phyloP scores from a whole-genome alignment of 2,113 vertebrate genomes.

The Notechis scutatus region DNA sequence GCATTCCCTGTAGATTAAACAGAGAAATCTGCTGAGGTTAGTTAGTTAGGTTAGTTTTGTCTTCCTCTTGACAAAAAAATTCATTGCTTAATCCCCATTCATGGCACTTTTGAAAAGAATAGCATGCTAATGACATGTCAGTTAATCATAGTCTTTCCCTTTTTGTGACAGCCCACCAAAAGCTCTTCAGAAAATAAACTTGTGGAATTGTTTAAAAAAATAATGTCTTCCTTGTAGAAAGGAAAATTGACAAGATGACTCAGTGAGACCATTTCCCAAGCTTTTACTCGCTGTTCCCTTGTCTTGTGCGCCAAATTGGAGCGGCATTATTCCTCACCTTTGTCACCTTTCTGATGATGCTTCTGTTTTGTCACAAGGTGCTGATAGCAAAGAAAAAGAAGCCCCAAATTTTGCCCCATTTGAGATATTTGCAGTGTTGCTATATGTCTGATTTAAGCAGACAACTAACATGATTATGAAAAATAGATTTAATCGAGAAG shows the following conservation, averaged over 20 bases:
- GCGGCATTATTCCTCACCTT: slow-evolving; percentile 35
- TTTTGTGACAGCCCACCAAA: slow-evolving; percentile 45
- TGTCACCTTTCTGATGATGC: slow-evolving; percentile 42
- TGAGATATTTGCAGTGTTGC: background rate
- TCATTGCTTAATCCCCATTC: slow-evolving; percentile 57
- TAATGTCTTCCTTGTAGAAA: background rate
- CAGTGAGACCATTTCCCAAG: background rate
- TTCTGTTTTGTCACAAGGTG: slow-evolving; percentile 24
- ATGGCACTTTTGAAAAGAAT: slow-evolving; percentile 30
- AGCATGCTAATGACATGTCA: slow-evolving; percentile 55
- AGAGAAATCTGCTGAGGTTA: slow-evolving; percentile 41
- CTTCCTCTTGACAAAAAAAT: slow-evolving; percentile 21
- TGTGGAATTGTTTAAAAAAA: slow-evolving; percentile 32
- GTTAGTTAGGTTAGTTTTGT: background rate
- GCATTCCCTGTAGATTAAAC: slow-evolving; percentile 36
- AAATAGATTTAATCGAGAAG: slow-evolving; percentile 19
- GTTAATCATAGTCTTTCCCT: slow-evolving; percentile 46
- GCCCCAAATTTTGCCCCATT: slow-evolving; percentile 14
- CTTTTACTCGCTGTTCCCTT: slow-evolving; percentile 19
- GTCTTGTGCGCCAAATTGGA: slow-evolving; percentile 30
- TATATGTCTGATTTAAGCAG: slow-evolving; percentile 33
- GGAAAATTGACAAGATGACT: slow-evolving; percentile 19
- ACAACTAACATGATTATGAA: slow-evolving; percentile 41
- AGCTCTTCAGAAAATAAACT: slow-evolving; percentile 54
- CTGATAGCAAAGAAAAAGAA: slow-evolving; percentile 22